phyloP scores from a whole-genome alignment of 2,113 vertebrate genomes.

The Uropsilus gracilis region DNA sequence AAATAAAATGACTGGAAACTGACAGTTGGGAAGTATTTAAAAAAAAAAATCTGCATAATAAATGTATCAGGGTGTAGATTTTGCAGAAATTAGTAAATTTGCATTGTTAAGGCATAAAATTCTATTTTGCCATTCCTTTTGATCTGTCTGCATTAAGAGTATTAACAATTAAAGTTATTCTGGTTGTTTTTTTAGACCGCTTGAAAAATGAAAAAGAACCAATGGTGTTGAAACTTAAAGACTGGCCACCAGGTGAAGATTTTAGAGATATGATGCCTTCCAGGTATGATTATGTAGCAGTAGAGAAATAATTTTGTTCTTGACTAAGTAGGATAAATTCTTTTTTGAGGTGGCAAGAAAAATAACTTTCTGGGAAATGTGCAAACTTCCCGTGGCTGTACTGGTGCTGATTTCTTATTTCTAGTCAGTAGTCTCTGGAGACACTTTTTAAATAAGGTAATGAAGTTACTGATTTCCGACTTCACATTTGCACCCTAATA shows the following conservation, averaged over 20 bases:
- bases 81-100: conserved; percentile 14
- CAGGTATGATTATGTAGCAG: conserved; percentile 75
- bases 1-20: not conserved
- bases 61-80: not conserved
- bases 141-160: not conserved
- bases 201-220: conserved; percentile 88
- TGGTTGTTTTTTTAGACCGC: conserved; percentile 81
- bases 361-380: not conserved
- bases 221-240: conserved; percentile 90
- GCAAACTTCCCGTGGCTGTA: not conserved
- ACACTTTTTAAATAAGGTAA: not conserved
- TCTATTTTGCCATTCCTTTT: not conserved
- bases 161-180: not conserved
- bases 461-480: not conserved
- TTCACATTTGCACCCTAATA: not conserved
- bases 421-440: not conserved
- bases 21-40: not conserved
- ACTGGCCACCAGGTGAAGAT: conserved; percentile 91
- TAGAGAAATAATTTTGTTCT: not conserved
- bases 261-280: conserved; percentile 91
- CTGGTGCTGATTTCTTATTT: conserved; percentile 4
- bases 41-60: not conserved
- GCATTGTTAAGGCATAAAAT: not conserved
- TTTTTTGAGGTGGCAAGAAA: not conserved
- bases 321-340: not conserved